Conservation (phyloP, 2,113 vertebrate genomes). For the Anoura caudifer region DNA sequence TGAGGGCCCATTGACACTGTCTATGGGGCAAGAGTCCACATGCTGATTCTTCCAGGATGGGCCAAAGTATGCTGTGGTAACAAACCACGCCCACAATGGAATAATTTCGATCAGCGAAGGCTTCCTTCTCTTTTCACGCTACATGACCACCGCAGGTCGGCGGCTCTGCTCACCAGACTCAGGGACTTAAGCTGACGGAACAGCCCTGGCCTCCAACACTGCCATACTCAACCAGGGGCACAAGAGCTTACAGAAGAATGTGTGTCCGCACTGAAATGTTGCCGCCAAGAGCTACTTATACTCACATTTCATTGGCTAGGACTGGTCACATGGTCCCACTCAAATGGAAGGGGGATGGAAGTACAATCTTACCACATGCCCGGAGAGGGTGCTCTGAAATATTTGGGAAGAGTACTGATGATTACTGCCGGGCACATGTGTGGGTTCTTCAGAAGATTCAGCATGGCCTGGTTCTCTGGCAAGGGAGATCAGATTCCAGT, state of each 20-base stretch:
- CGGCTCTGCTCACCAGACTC: not conserved
- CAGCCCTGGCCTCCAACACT: accelerated
- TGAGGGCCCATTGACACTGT: not conserved
- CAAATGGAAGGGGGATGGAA: not conserved
- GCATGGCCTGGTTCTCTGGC: not conserved
- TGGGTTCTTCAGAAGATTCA: not conserved
- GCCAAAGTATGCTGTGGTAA: not conserved
- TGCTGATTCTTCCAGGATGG: not conserved
- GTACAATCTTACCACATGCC: not conserved
- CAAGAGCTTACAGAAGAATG: not conserved
- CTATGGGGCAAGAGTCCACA: not conserved
- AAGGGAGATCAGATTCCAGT: not conserved
- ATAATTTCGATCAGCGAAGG: not conserved
- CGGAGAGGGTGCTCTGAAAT: not conserved
- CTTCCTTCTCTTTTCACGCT: not conserved
- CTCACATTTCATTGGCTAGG: not conserved
- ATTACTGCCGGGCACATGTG: not conserved
- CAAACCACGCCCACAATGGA: not conserved
- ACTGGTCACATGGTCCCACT: not conserved
- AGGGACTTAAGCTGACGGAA: not conserved
- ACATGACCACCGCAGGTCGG: not conserved
- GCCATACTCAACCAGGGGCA: not conserved
- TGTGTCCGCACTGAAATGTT: not conserved
- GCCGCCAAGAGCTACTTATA: not conserved
- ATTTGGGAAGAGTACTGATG: not conserved